Conservation (phyloP, 2,888 invertebrate genomes). For the Cactoblastis cactorum region DNA sequence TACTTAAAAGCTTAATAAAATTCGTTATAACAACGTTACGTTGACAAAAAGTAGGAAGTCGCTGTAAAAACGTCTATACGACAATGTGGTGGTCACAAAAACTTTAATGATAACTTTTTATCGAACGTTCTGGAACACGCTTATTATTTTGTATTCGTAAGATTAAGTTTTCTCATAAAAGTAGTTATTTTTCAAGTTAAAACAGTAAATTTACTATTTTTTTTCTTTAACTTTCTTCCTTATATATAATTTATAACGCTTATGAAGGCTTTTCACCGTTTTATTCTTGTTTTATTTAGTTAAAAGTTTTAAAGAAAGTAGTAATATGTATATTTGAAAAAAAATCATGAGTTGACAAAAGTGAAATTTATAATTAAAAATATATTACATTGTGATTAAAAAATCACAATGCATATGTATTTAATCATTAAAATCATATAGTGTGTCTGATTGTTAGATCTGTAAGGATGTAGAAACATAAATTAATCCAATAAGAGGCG, state of each 20-base stretch:
- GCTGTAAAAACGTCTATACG: constrained; percentile 39
- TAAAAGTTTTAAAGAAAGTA: too few species aligned
- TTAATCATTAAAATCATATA: too few species aligned
- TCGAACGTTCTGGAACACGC: constrained; percentile 57
- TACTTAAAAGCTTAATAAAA: constrained; percentile 33
- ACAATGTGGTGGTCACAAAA: constrained; percentile 55
- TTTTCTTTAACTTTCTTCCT: too few species aligned
- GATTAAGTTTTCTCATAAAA: constrained; percentile 17
- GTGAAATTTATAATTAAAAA: too few species aligned
- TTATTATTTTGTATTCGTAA: constrained; percentile 47
- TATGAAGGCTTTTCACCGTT: too few species aligned
- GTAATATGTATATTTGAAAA: too few species aligned
- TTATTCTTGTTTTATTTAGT: too few species aligned
- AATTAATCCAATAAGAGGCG: not conserved
- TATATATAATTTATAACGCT: too few species aligned
- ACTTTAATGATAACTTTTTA: constrained; percentile 63
- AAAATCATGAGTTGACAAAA: too few species aligned
- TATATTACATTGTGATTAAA: too few species aligned
- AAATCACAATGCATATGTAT: too few species aligned
- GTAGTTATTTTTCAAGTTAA: not conserved
- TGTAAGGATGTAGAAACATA: not conserved
- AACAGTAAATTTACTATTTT: too few species aligned
- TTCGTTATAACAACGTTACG: constrained; percentile 27
- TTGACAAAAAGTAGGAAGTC: constrained; percentile 34
- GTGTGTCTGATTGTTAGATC: not conserved